Conservation (phyloP, 37 sponge, comb jelly and placozoan species). For the Geodia barretti region DNA sequence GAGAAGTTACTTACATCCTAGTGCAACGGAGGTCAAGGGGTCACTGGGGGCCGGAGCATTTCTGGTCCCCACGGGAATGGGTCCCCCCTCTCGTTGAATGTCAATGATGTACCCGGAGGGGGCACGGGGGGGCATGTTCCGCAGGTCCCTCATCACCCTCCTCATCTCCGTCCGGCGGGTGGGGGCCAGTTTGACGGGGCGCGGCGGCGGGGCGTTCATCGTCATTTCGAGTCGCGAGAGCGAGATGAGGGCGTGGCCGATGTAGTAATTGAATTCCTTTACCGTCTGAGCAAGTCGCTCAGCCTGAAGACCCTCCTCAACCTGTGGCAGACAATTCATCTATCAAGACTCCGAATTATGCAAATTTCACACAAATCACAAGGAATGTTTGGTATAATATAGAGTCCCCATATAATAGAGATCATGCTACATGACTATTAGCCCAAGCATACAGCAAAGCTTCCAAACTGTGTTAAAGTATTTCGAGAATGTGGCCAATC, state of each 20-base stretch:
- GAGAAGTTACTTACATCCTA: not conserved
- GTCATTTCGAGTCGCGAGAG: constrained; percentile 39
- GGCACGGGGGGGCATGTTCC: not conserved
- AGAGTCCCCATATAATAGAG: no score
- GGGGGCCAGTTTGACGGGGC: constrained; percentile 4
- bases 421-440: not conserved
- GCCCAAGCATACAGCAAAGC: not conserved
- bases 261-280: constrained; percentile 48
- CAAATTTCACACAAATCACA: not conserved
- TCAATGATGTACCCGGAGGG: constrained; percentile 43
- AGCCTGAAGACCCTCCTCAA: not conserved
- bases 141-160: constrained; percentile 20
- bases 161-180: constrained; percentile 36
- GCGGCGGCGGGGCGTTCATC: constrained; percentile 17
- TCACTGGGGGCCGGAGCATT: not conserved
- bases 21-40: not conserved
- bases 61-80: not conserved
- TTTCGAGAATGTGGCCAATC: no score
- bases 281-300: constrained; percentile 26
- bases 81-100: constrained; percentile 9
- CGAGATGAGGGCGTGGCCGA: constrained; percentile 32
- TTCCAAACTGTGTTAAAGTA: not conserved
- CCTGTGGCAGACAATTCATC: not conserved
- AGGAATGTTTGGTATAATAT: no score
- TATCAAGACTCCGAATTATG: not conserved